Conservation (phyloP, 2,797 vertebrate species). For the Platyrinchus mystaceus region DNA sequence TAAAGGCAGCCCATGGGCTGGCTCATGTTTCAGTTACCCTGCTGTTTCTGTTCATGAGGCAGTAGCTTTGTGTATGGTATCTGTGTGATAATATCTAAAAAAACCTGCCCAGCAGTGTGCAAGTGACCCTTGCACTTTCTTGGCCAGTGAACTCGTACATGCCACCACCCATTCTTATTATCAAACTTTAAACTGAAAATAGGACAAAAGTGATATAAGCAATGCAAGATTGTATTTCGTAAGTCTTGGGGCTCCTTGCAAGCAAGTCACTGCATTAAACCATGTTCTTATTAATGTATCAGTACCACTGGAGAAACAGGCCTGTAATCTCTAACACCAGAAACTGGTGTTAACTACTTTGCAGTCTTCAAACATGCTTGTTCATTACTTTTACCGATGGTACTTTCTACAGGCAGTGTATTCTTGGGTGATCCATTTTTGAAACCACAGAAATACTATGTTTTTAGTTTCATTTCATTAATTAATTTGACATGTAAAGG, state of each 20-base stretch:
- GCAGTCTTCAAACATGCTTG: neutral
- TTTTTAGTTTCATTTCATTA: neutral
- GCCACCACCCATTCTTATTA: neutral
- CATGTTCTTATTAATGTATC: neutral
- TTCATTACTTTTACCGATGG: neutral
- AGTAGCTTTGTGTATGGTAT: neutral
- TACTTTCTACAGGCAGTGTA: neutral
- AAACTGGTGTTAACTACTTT: neutral
- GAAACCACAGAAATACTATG: neutral
- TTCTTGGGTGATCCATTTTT: neutral
- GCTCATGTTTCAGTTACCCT: neutral
- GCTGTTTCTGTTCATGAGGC: neutral
- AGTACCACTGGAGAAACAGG: neutral
- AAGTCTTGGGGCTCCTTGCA: neutral
- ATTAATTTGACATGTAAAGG: neutral
- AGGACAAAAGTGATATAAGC: neutral
- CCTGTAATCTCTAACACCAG: neutral
- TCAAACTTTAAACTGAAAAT: constrained; percentile 13
- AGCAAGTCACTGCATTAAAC: neutral
- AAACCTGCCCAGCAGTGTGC: neutral
- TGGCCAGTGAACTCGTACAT: neutral
- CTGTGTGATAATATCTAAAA: neutral
- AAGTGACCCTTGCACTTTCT: neutral
- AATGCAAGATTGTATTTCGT: neutral
- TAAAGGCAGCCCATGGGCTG: constrained; percentile 13